Conservation (phyloP, 2,797 vertebrate genomes). For the Microctenopoma stevenorrisi region DNA sequence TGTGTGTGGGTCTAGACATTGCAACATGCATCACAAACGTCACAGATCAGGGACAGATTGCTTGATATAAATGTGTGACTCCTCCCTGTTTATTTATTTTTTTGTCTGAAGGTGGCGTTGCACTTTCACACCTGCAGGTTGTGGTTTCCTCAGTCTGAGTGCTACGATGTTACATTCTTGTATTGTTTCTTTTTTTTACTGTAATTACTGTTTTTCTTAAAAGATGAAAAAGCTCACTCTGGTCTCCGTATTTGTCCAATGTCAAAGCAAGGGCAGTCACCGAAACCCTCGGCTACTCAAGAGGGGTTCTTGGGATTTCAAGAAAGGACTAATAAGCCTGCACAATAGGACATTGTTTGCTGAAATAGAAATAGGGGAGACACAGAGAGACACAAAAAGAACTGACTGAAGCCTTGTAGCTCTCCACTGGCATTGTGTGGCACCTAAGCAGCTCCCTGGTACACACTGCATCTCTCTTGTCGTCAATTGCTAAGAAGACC, state of each 20-base stretch:
- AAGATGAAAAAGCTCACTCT: slow-evolving; percentile 25
- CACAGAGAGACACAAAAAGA: slow-evolving; percentile 66
- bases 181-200: slow-evolving; percentile 29
- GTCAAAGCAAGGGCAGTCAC: slow-evolving; percentile 58
- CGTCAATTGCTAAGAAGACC: slow-evolving; percentile 45
- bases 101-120: slow-evolving; percentile 22
- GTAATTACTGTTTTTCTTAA: slow-evolving; percentile 28
- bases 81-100: slow-evolving; percentile 1
- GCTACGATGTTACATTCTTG: slow-evolving; percentile 4
- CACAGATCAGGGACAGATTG: background rate
- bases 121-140: slow-evolving; percentile 17
- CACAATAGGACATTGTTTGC: slow-evolving; percentile 69
- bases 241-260: slow-evolving; percentile 49
- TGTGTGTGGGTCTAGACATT: background rate
- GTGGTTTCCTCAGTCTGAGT: slow-evolving; percentile 10
- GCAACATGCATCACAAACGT: background rate
- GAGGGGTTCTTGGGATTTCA: slow-evolving; percentile 67
- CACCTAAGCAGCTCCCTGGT: slow-evolving; percentile 61
- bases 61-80: background rate
- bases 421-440: slow-evolving; percentile 59
- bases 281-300: slow-evolving; percentile 57
- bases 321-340: slow-evolving; percentile 58
- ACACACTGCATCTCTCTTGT: slow-evolving; percentile 50
- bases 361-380: slow-evolving; percentile 58
- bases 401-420: slow-evolving; percentile 51